Evolutionary conservation across 2,888 invertebrate genomes (phyloP).

Genomic region (Drosophila atripex): DNA sequence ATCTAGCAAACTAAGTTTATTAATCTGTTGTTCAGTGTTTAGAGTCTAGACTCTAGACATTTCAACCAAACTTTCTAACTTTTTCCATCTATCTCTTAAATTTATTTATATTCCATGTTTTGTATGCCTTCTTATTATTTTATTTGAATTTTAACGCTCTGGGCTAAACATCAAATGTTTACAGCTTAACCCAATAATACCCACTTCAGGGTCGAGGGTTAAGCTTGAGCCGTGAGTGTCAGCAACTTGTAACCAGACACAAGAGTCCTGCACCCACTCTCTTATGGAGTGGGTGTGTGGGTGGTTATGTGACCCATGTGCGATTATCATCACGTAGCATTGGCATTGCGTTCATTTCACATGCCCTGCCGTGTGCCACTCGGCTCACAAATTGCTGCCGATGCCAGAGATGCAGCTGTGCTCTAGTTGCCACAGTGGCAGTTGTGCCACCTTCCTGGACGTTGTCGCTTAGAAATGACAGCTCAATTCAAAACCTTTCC

Average conservation of each 20-base stretch:
- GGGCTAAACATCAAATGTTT: slow-evolving; percentile 35
- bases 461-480: slow-evolving; percentile 38
- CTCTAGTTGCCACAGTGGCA: slow-evolving; percentile 1
- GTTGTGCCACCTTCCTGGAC: slow-evolving; percentile 4
- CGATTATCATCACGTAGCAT: slow-evolving; percentile 54
- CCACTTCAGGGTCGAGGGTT: slow-evolving; percentile 27
- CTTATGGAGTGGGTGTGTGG: not conserved
- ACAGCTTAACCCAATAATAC: slow-evolving; percentile 34
- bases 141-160: not conserved
- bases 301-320: slow-evolving; percentile 32
- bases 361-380: slow-evolving; percentile 45
- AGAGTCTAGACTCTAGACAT: not conserved
- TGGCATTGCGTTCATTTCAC: slow-evolving; percentile 54
- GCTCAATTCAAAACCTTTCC: slow-evolving; percentile 8
- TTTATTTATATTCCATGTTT: not conserved
- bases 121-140: not conserved
- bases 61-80: too few species aligned
- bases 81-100: too few species aligned
- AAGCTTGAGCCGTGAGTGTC: slow-evolving; percentile 30
- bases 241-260: slow-evolving; percentile 44
- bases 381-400: slow-evolving; percentile 34
- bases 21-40: too few species aligned
- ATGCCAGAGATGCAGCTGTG: slow-evolving; percentile 9
- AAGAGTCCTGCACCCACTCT: slow-evolving; percentile 13
- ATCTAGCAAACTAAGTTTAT: not conserved